Evolutionary conservation across 2,888 invertebrate genomes (phyloP).

Genomic region (Spatulosminthurus flaviceps): DNA sequence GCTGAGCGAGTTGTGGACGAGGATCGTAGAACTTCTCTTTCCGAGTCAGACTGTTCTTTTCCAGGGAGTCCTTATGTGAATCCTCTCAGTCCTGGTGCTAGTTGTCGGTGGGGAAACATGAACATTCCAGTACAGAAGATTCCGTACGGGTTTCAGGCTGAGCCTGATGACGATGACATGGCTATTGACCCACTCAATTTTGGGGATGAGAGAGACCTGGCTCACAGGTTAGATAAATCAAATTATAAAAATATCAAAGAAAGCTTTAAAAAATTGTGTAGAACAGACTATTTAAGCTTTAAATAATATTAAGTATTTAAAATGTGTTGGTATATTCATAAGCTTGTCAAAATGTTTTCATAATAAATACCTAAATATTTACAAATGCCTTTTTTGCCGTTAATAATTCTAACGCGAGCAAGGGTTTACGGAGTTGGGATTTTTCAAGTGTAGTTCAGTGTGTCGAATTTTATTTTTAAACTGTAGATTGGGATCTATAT

Average conservation of each 20-base stretch:
- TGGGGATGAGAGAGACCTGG: slow-evolving; percentile 63
- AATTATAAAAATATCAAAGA: too few species aligned
- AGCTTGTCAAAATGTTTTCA: too few species aligned
- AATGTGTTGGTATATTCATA: too few species aligned
- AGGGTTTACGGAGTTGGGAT: too few species aligned
- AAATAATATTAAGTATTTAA: too few species aligned
- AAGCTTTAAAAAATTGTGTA: neutral
- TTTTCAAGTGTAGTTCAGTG: too few species aligned
- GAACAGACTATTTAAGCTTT: too few species aligned
- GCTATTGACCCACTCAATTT: slow-evolving; percentile 59
- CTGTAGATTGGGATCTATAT: too few species aligned
- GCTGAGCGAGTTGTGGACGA: slow-evolving; percentile 8
- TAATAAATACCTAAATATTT: too few species aligned
- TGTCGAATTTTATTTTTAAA: too few species aligned
- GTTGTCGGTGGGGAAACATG: slow-evolving; percentile 59
- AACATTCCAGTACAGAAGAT: slow-evolving; percentile 52
- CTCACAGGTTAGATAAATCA: slow-evolving; percentile 60
- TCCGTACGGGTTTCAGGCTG: slow-evolving; percentile 51
- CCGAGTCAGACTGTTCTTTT: slow-evolving; percentile 61
- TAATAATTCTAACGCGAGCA: too few species aligned
- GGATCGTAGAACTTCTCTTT: slow-evolving; percentile 45
- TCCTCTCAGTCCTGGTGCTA: slow-evolving; percentile 52
- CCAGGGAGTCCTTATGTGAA: slow-evolving; percentile 61
- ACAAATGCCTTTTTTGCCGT: too few species aligned
- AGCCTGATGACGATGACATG: slow-evolving; percentile 57